These are phyloP conservation scores for Oceanites oceanicus DNA, from an alignment of 2,113 vertebrate genomes.

Conservation along the genomic window DNA sequence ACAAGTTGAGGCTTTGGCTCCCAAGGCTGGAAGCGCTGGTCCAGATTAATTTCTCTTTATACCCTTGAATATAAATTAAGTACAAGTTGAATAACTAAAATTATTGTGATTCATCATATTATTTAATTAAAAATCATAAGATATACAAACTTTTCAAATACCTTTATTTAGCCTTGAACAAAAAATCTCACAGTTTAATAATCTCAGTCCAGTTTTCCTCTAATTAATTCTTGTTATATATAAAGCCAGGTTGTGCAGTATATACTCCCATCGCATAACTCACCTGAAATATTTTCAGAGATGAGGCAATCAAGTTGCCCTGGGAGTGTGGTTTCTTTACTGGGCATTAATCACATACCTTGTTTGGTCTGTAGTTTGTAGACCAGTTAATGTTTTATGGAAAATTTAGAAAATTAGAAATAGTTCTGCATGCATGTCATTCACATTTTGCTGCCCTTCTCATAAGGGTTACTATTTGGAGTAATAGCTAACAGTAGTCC, in stretches of 20 bases:
- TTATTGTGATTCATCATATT: not conserved
- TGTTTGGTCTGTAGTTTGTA: constrained; percentile 8
- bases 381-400: constrained; percentile 31
- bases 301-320: not conserved
- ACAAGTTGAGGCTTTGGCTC: not conserved
- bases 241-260: not conserved
- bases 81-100: not conserved
- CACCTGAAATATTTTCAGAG: constrained; percentile 8
- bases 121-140: not conserved
- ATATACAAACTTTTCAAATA: not conserved
- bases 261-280: not conserved
- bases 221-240: not conserved
- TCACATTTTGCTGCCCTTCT: not conserved
- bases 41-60: not conserved
- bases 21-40: not conserved
- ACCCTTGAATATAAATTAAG: not conserved
- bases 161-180: not conserved
- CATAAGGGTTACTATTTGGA: not conserved
- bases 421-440: not conserved
- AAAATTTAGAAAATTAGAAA: constrained; percentile 29
- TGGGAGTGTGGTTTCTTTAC: not conserved
- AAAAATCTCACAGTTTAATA: not conserved
- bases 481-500: not conserved
- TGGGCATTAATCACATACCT: constrained; percentile 1
- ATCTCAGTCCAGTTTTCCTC: not conserved